Base-by-base conservation (phyloP, 1,140 invertebrate genomes). In the Chlorops oryzae region DNA sequence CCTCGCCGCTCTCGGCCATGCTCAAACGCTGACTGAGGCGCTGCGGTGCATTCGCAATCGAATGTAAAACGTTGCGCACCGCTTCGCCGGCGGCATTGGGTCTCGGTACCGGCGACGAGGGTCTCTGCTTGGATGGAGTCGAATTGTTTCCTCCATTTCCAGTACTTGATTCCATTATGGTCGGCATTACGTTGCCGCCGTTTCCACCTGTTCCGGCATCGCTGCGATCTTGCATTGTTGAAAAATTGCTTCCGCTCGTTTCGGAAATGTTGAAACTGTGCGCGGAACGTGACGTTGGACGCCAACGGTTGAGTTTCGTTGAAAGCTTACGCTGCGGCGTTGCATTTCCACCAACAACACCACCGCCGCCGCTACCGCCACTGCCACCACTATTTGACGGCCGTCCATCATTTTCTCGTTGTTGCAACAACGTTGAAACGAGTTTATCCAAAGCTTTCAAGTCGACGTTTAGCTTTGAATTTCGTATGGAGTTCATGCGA, bases 221-320 rank as follows among this genome's bases (percentile, higher is more conserved):
- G 6, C 39, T 35, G 17, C 7, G n/a, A n/a, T n/a, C n/a, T n/a
- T n/a, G n/a, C n/a, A n/a, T n/a, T n/a, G n/a, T n/a, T n/a, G n/a
- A n/a, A n/a, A n/a, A n/a, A n/a, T n/a, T 32, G 7, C 37, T 21
- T 6, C 35, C 20, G 4, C 24, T 27, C 2, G n/a, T 38, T 32
- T 46, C 54, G 9, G 50, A 52, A 0, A 55, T 49, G 13, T 59
- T 62, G 24, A 59, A 65, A 44, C 60, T 63, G 28, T 66, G 61
- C 10, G 57, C 66, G 3, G 68, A 71, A 7, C 68, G 62, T 7
- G 69, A 71, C 3, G 69, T 42, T 0, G 68, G 64, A 10, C 65
- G 56, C 65, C 69, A 68, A 17, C 68, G 61, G 53, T 62, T 66
- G 2, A 72, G 48, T 44, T 70, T 71, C 54, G 61, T 62, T 17